Base-by-base conservation (phyloP, 2,888 invertebrate species). In the Mesoligia furuncula region DNA sequence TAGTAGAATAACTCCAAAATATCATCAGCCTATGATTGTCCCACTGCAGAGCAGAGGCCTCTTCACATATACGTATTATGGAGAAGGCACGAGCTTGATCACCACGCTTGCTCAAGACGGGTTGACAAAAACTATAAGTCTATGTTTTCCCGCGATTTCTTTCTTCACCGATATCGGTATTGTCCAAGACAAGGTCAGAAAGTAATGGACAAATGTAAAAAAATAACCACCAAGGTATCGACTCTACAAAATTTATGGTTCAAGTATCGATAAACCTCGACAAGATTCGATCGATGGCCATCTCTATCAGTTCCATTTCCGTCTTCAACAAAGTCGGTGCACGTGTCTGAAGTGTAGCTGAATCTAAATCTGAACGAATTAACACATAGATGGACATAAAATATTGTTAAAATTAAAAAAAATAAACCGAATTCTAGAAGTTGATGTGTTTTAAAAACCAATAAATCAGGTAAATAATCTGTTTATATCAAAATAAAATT, bases 261-360 rank as follows among this genome's bases (percentile, higher is more conserved):
- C 4, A 67, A 15, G 31, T 15, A 78, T 64, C 79, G 79, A 77
- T 71, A 64, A 64, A 64, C 5, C 7, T 36, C 24, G n/a, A 27
- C 20, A 31, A n/a, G 7, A 39, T 59, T 78, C n/a, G 27, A 31
- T 31, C 27, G 11, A 24, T 57, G 13, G 0, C 15, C 62, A 65
- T 27, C 77, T 15, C 80, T 80, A 62, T 15, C n/a, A 42, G 6
- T 71, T 65, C 67, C 36, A 72, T 66, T 84, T 85, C 84, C 87
- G 84, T 69, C 61, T 75, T 70, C 57, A 69, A 48, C 67, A 13
- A 74, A 77, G 67, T 15, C 65, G 59, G 85, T 82, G 83, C 89
- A 89, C 89, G 90, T 90, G 89, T 87, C 88, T 61, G 11, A 24
- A 73, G 36, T 48, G n/a, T 45, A 72, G 39, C 54, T 48, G 48